These are phyloP conservation scores for Rhagologus leucostigma DNA, from an alignment of 2,113 vertebrate genomes.

Conservation along the genomic window DNA sequence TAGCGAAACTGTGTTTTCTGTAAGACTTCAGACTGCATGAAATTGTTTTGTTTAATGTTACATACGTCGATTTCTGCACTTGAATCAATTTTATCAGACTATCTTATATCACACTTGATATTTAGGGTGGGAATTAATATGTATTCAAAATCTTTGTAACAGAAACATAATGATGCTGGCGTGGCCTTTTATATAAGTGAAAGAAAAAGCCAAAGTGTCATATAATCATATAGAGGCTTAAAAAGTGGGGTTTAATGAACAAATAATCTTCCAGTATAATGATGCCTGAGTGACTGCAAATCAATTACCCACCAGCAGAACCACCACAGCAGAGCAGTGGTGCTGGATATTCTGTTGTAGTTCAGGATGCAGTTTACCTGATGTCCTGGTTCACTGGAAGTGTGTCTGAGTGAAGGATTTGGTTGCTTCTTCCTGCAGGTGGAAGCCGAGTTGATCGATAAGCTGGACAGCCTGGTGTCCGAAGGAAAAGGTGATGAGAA, in stretches of 20 bases:
- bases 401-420: background rate
- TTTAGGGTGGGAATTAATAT: background rate
- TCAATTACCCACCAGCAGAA: background rate
- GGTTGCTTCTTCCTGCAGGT: slow-evolving; percentile 75
- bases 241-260: background rate
- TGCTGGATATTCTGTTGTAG: background rate
- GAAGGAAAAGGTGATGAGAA: slow-evolving; percentile 97
- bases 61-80: background rate
- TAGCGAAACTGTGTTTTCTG: background rate
- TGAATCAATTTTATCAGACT: background rate
- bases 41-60: background rate
- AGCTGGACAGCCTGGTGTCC: slow-evolving; percentile 94
- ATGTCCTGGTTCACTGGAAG: background rate
- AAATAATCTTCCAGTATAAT: background rate
- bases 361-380: background rate
- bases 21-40: background rate
- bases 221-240: background rate
- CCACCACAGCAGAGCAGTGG: background rate
- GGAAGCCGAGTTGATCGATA: slow-evolving; percentile 94
- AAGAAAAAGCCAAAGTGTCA: background rate
- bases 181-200: background rate
- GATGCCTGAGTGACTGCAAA: background rate
- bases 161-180: background rate
- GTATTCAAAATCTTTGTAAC: background rate
- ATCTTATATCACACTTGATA: background rate